Base-by-base conservation (phyloP, 2,888 invertebrate genomes). In the Trachelus iudaicus region DNA sequence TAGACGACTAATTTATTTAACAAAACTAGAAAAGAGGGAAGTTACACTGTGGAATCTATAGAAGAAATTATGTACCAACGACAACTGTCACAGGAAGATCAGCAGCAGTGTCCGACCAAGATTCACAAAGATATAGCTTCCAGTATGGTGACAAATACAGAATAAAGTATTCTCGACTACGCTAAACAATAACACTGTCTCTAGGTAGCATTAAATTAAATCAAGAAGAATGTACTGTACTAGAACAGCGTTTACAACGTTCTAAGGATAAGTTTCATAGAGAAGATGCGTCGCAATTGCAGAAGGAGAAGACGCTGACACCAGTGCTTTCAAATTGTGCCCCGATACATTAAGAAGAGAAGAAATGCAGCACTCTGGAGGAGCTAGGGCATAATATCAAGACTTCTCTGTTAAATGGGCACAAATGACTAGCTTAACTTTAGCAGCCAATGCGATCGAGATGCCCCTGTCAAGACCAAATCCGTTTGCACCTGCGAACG, bases 401-500 rank as follows among this genome's bases (percentile, higher is more conserved):
- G 33, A 71, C 71, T 71, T 71, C 31, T 34, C 30, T 75, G 76
- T 80, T 77, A 82, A 82, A 85, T 84, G 85, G 84, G 82, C 83
- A 86, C 87, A 84, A 86, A 88, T 88, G 87, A 86, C 84, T 84
- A 88, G 86, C 82, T 83, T 86, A 85, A 85, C 82, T 37, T 75
- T 85, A 81, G 77, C 83, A 79, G 82, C 82, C 76, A 87, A 83
- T 81, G 83, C 83, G 80, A 84, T 85, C 87, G 92, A 92, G 88
- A 92, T 92, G 92, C 92, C 92, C 86, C 89, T 92, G 85, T 93
- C 93, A 87, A 92, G 92, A 87, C 91, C 92, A 76, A 92, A 92
- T 89, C 90, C 92, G 82, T 92, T 92, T 86, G 87, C 86, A 81
- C 86, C 89, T 69, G 85, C 87, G 82, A 88, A 83, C 84, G 85